Conservation (phyloP, 2,888 invertebrate species). For the Odontothrips loti region DNA sequence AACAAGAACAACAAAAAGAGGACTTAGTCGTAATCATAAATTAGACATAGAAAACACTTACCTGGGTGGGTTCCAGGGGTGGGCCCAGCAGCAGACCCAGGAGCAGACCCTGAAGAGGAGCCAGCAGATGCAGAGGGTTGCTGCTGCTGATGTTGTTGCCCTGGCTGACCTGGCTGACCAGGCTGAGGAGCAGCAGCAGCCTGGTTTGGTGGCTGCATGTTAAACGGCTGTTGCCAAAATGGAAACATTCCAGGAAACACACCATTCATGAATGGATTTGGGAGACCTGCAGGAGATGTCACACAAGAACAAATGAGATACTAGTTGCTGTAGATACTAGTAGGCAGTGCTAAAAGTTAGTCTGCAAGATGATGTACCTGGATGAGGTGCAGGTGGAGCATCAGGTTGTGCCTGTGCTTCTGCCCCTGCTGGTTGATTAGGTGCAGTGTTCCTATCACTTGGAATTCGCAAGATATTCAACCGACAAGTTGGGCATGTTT, state of each 20-base stretch:
- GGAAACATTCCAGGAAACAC: constrained; percentile 34
- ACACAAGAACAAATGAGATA: not conserved
- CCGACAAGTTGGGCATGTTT: constrained; percentile 98
- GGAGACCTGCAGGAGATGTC: not conserved
- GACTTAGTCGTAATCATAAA: too few species aligned
- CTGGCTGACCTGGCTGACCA: constrained; percentile 35
- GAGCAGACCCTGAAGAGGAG: constrained; percentile 31
- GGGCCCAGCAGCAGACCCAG: constrained; percentile 22
- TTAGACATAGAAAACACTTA: not conserved
- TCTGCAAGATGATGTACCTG: not conserved
- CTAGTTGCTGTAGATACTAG: not conserved
- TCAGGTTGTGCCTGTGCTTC: constrained; percentile 3
- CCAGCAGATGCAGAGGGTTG: constrained; percentile 39
- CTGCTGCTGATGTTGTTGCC: constrained; percentile 40
- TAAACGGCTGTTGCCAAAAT: constrained; percentile 34
- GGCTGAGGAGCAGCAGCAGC: constrained; percentile 34
- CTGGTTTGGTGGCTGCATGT: not conserved
- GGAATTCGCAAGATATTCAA: constrained; percentile 66
- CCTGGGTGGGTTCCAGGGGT: constrained; percentile 34
- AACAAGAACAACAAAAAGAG: too few species aligned
- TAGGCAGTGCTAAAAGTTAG: not conserved
- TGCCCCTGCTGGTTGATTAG: constrained; percentile 29
- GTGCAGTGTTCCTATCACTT: constrained; percentile 38
- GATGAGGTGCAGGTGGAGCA: constrained; percentile 10
- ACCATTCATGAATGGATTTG: not conserved